Evolutionary conservation across 2,888 invertebrate species (phyloP).

Genomic region (Geophilus truncorum): DNA sequence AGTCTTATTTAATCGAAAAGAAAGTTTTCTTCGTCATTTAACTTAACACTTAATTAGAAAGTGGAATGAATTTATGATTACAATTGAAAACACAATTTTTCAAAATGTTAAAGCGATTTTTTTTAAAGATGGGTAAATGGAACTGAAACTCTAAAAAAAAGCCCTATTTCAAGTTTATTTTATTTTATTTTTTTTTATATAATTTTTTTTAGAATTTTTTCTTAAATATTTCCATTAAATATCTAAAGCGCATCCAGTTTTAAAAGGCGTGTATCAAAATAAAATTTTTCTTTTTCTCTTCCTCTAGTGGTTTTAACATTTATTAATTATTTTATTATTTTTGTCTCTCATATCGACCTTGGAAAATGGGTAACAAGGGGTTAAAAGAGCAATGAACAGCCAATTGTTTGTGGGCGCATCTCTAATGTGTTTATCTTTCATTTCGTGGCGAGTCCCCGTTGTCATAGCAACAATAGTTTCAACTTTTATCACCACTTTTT

Average conservation of each 20-base stretch:
- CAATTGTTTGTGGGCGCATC: not conserved
- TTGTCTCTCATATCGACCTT: not conserved
- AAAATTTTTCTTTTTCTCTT: constrained; percentile 1
- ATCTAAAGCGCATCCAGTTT: constrained; percentile 14
- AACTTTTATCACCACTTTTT: not conserved
- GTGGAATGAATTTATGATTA: constrained; percentile 2
- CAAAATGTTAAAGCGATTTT: not conserved
- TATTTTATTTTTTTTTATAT: not conserved
- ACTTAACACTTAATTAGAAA: not conserved
- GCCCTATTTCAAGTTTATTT: not conserved
- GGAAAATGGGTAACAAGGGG: constrained; percentile 16
- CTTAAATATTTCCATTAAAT: not conserved
- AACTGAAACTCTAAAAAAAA: not conserved
- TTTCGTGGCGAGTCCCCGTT: not conserved
- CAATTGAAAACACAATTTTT: not conserved
- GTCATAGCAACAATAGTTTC: not conserved
- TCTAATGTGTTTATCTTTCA: not conserved
- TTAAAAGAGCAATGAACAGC: constrained; percentile 16
- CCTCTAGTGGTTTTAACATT: not conserved
- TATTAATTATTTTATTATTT: not conserved
- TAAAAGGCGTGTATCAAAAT: constrained; percentile 25
- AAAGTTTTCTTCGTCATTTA: not conserved
- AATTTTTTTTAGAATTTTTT: not conserved
- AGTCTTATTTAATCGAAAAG: not conserved
- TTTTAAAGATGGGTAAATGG: not conserved